Conservation (phyloP, 2,888 invertebrate genomes). For the Carabus problematicus region DNA sequence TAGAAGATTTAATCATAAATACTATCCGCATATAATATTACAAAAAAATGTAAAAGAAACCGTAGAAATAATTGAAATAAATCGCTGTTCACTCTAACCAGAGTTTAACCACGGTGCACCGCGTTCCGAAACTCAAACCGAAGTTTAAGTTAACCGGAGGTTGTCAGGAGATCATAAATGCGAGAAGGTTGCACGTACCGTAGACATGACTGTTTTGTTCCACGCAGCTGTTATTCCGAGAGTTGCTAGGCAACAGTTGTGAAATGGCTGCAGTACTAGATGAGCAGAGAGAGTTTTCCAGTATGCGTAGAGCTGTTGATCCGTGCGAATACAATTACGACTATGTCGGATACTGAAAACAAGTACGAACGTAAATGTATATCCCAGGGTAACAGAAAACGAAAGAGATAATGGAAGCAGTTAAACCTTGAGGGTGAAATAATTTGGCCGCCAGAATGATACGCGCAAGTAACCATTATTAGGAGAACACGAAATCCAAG, state of each 20-base stretch:
- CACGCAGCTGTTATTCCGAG: neutral
- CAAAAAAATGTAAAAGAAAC: neutral
- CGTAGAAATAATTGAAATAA: too few species aligned
- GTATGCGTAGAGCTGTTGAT: neutral
- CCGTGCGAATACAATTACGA: constrained; percentile 37
- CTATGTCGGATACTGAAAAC: constrained; percentile 35
- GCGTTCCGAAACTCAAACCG: constrained; percentile 16
- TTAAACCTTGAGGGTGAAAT: constrained; percentile 12
- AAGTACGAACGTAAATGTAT: constrained; percentile 37
- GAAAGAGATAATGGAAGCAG: neutral
- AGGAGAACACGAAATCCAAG: constrained; percentile 11
- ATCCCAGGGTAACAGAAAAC: constrained; percentile 18
- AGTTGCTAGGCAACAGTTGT: neutral
- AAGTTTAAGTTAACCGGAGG: constrained; percentile 35
- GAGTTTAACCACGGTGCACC: constrained; percentile 22
- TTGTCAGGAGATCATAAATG: constrained; percentile 12
- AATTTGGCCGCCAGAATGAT: constrained; percentile 29
- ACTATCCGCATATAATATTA: neutral
- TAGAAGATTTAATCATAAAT: too few species aligned
- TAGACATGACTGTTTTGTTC: neutral
- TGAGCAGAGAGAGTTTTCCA: neutral
- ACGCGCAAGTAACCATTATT: constrained; percentile 4
- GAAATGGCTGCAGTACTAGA: neutral
- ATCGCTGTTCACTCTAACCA: neutral
- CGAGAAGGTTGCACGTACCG: neutral